Percentiles rank a stretch among this genome's conserved stretches.
These are phyloP conservation scores for Mycalesis mineus DNA, from an alignment of 2,888 invertebrate species.

Conservation along the genomic window DNA sequence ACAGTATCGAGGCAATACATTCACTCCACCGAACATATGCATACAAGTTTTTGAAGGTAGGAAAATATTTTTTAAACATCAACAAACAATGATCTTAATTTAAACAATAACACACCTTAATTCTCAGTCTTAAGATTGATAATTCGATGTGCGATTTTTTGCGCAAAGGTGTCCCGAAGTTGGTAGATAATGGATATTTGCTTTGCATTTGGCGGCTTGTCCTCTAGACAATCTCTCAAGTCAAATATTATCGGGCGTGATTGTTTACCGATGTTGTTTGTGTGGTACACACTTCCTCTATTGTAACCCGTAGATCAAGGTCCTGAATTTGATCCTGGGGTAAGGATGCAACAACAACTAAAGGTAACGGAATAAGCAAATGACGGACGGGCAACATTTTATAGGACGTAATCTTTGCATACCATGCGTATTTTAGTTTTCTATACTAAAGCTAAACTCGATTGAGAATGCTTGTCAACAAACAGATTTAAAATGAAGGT, in stretches of 20 bases:
- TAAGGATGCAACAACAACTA: no score
- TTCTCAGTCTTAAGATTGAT: background rate
- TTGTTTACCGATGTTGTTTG: conserved; percentile 9
- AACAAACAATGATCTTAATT: background rate
- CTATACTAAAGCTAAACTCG: no score
- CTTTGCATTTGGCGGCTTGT: conserved; percentile 22
- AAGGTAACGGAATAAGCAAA: no score
- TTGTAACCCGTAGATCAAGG: no score
- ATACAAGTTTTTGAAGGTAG: conserved; percentile 5
- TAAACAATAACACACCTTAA: background rate
- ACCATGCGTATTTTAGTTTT: no score
- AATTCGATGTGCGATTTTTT: background rate
- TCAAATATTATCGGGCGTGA: conserved; percentile 30
- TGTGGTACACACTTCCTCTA: no score
- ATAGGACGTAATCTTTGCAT: no score
- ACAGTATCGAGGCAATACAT: conserved; percentile 11
- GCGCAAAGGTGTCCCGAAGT: background rate
- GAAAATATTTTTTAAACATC: conserved; percentile 9
- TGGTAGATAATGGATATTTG: conserved; percentile 21
- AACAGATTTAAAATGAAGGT: no score
- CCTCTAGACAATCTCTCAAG: conserved; percentile 25
- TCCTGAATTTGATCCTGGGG: no score
- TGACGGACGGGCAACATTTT: no score
- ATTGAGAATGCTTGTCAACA: no score
- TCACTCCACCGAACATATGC: conserved; percentile 11